Conservation (phyloP, 2,797 vertebrate species). For the Amblyraja radiata region DNA sequence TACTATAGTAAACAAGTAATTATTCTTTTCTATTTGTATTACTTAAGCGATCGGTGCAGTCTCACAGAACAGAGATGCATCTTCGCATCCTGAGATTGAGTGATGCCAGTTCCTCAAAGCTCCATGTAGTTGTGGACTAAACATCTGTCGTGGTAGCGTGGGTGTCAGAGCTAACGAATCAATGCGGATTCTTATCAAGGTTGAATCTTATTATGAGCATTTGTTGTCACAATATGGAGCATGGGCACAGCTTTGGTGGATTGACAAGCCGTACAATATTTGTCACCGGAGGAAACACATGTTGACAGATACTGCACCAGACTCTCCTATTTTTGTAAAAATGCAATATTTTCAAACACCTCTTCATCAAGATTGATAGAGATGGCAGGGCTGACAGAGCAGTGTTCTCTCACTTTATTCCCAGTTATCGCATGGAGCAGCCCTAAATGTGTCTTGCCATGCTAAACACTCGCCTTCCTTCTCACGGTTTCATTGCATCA, state of each 20-base stretch:
- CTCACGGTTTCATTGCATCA: not conserved
- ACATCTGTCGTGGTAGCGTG: not conserved
- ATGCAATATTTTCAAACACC: not conserved
- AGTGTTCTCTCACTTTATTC: not conserved
- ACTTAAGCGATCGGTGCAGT: not conserved
- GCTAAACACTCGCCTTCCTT: not conserved
- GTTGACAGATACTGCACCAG: not conserved
- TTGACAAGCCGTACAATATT: constrained; percentile 12
- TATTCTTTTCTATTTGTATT: not conserved
- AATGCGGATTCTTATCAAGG: not conserved
- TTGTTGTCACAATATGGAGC: constrained; percentile 30
- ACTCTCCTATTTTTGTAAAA: not conserved
- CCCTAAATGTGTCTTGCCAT: constrained; percentile 1
- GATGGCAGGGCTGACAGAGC: constrained; percentile 5
- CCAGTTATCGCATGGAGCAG: not conserved
- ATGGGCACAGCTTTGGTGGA: not conserved
- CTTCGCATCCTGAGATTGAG: not conserved
- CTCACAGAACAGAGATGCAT: not conserved
- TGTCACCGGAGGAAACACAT: constrained; percentile 23
- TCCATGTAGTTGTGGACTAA: not conserved
- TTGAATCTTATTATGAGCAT: constrained; percentile 14
- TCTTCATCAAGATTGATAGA: constrained; percentile 26
- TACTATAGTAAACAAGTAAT: constrained; percentile 1
- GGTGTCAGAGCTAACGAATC: not conserved
- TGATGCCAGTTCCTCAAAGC: not conserved